Base-by-base conservation (phyloP, 1,140 invertebrate species). In the Lysiphlebus fabarum region DNA sequence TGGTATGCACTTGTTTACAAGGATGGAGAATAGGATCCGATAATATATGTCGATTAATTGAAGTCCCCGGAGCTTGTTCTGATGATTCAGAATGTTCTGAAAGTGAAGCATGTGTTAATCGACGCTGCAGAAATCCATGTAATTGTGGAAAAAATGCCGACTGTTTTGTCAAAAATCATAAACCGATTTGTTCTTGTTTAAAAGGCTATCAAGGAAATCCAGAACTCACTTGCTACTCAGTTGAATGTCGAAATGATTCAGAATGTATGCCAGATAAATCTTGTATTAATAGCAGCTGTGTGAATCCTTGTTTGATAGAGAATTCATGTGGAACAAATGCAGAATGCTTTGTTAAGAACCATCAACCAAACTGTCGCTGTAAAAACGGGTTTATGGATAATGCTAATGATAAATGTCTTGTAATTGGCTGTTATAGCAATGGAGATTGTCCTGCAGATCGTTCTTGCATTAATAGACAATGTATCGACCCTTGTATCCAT, bases 401-500 rank as follows among this genome's bases (percentile, higher is more conserved):
- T 78, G 86, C 91, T 3, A 85, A 85, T 59, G 83, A 85, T 17
- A 84, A 86, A 55, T 95, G 92, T 67, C 81, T 83, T 58, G 82
- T 90, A 7, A 85, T 95, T 44, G 93, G 92, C n/a, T 96, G 93
- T 78, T 84, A 86, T 65, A 89, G 89, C 56, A 92, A 94, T 72
- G 89, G 89, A 59, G 93, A 96, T 61, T 96, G 93, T 78, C 90
- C 92, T 2, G 79, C 82, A 38, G 89, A 94, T 66, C 86, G 89
- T 70, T 86, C 90, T 63, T 96, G 93, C 70, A 85, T 90, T 45
- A 92, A 93, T 64, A 87, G 86, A 53, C 90, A 92, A 66, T 96
- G 93, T 75, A 85, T 91, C 11, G 87, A 92, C 72, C 92, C 92
- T 2, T 96, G 93, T 68, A 70, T 91, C 1, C 86, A 87, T 60